Conservation (phyloP, 2,797 vertebrate species). For the Melopsittacus undulatus region DNA sequence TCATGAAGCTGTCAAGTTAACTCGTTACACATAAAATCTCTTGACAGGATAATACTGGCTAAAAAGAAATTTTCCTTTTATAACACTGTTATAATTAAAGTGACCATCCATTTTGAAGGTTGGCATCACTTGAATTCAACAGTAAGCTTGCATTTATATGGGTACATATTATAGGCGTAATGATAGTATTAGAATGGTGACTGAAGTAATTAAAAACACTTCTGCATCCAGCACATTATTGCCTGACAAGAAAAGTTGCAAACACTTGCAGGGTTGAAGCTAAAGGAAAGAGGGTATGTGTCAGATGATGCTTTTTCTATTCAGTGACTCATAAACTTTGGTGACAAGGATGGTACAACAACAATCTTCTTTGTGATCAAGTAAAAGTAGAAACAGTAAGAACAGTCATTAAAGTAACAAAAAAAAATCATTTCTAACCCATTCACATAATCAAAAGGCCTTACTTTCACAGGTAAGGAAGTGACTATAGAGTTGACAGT, state of each 20-base stretch:
- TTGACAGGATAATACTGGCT: not conserved
- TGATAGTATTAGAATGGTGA: not conserved
- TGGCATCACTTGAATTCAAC: not conserved
- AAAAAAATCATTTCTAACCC: not conserved
- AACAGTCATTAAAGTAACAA: not conserved
- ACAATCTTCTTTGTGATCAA: not conserved
- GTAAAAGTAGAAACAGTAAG: not conserved
- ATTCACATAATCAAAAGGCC: not conserved
- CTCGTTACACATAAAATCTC: slow-evolving; percentile 40
- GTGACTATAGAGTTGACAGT: not conserved
- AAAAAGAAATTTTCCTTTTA: slow-evolving; percentile 46
- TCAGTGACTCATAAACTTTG: not conserved
- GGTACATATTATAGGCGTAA: not conserved
- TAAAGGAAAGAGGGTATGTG: not conserved
- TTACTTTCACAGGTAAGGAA: not conserved
- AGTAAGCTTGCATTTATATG: not conserved
- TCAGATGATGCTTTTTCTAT: not conserved
- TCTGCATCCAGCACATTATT: not conserved
- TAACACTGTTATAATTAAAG: slow-evolving; percentile 42
- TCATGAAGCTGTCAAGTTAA: slow-evolving; percentile 17
- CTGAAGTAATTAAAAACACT: not conserved
- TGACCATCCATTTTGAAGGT: slow-evolving; percentile 1
- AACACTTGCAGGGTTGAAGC: not conserved
- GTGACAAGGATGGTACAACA: not conserved
- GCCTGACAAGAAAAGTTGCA: not conserved